Base-by-base conservation (phyloP, 1,140 invertebrate genomes). In the Gryllus bimaculatus region DNA sequence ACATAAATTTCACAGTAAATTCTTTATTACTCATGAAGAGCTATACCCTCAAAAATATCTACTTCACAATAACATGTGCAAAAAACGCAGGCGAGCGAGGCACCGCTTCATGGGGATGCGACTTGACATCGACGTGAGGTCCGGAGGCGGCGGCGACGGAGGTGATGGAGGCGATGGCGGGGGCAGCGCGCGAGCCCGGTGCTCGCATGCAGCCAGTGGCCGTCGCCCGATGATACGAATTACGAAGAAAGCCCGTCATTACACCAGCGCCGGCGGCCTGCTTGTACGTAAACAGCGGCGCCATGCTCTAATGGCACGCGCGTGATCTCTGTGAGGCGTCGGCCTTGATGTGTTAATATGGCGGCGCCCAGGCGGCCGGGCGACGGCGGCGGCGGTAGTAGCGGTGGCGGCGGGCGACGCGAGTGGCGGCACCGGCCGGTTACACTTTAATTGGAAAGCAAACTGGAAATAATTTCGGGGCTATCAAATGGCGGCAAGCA, bases 151-250 rank as follows among this genome's bases (percentile, higher is more conserved):
- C n/a, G n/a, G n/a, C n/a, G n/a, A n/a, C n/a, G n/a, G n/a, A n/a
- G n/a, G n/a, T n/a, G n/a, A n/a, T n/a, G 82, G 83, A 83, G 79
- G 77, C 79, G 76, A 83, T 80, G 82, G 80, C 80, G 78, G 77
- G 79, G 49, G 79, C 78, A 79, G 49, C 39, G 21, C 81, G 81
- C 79, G 79, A 79, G 79, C 82, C 80, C 47, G n/a, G n/a, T n/a
- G n/a, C n/a, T n/a, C n/a, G 81, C 81, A 48, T 80, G 82, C 49
- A 81, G 82, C 20, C 80, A 80, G 20, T 81, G n/a, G 82, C 39
- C 83, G 81, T 6, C 76, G 82, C n/a, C 81, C 81, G 20, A 82
- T 82, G 75, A 82, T 81, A 8, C 82, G 83, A 48, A 54, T 54
- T 54, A 54, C 49, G 49, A 54, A 54, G 49, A 54, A 54, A 54